Conservation (phyloP, 2,888 invertebrate genomes). For the Aquatica leii region DNA sequence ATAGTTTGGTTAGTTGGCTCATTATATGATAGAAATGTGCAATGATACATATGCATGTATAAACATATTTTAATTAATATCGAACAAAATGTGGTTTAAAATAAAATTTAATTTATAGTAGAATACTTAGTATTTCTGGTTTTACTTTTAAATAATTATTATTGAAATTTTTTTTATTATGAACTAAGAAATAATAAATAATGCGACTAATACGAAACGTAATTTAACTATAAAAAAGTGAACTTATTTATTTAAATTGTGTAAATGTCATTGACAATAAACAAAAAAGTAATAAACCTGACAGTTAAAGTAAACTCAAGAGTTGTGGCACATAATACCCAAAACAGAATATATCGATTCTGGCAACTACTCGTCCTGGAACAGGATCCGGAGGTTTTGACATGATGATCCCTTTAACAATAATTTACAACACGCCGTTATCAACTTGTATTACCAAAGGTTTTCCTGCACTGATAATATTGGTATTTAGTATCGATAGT, state of each 20-base stretch:
- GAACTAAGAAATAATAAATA: too few species aligned
- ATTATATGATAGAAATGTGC: too few species aligned
- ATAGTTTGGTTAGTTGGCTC: too few species aligned
- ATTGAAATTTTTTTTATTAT: too few species aligned
- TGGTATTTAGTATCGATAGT: conserved; percentile 25
- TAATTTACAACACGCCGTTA: conserved; percentile 47
- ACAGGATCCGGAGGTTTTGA: conserved; percentile 49
- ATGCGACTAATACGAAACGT: too few species aligned
- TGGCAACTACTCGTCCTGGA: conserved; percentile 40
- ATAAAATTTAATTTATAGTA: too few species aligned
- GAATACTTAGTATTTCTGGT: too few species aligned
- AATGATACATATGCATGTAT: too few species aligned
- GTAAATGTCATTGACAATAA: background rate
- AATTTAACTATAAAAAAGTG: too few species aligned
- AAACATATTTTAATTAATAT: too few species aligned
- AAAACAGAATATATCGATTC: conserved; percentile 46
- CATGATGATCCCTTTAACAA: conserved; percentile 50
- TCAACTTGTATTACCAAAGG: conserved; percentile 31
- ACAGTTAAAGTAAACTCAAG: conserved; percentile 22
- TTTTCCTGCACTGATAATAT: conserved; percentile 33
- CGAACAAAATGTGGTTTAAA: too few species aligned
- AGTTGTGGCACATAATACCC: conserved; percentile 27
- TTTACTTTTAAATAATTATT: too few species aligned
- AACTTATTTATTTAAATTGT: conserved; percentile 6
- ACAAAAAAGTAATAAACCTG: background rate